Evolutionary conservation across 2,113 vertebrate genomes (phyloP).

Genomic region (Periophthalmodon schlosseri): DNA sequence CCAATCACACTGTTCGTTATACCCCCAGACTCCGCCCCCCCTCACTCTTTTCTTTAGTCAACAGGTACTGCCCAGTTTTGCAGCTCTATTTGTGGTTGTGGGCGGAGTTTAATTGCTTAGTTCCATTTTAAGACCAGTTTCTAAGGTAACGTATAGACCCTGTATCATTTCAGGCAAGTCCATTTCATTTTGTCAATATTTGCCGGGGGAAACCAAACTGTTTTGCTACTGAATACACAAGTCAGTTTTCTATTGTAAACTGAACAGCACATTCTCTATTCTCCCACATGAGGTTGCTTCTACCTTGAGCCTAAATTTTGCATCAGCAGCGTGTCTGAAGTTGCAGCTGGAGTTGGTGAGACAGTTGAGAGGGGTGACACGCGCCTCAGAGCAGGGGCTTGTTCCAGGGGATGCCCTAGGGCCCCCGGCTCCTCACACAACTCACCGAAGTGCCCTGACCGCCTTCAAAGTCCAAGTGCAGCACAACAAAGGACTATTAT

Average conservation of each 20-base stretch:
- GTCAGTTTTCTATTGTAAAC: not conserved
- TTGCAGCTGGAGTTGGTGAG: slow-evolving; percentile 47
- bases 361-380: slow-evolving; percentile 39
- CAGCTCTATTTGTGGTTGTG: no score
- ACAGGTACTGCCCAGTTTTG: no score
- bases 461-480: slow-evolving; percentile 58
- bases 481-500: slow-evolving; percentile 56
- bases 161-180: no score
- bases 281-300: not conserved
- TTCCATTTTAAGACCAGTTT: no score
- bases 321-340: slow-evolving; percentile 41
- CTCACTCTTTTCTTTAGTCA: no score
- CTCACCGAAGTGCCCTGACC: slow-evolving; percentile 49
- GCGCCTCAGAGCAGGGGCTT: slow-evolving; percentile 52
- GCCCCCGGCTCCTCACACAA: slow-evolving; percentile 58
- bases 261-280: not conserved
- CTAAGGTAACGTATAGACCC: no score
- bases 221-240: not conserved
- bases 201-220: not conserved
- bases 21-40: no score
- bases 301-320: slow-evolving; percentile 19
- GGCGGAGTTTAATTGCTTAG: no score
- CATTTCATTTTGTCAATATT: not conserved
- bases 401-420: slow-evolving; percentile 65
- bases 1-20: no score